Evolutionary conservation across 2,888 invertebrate species (phyloP), one percentile per base, ranked within the genome.

Genomic region (Schizaphis graminum): DNA sequence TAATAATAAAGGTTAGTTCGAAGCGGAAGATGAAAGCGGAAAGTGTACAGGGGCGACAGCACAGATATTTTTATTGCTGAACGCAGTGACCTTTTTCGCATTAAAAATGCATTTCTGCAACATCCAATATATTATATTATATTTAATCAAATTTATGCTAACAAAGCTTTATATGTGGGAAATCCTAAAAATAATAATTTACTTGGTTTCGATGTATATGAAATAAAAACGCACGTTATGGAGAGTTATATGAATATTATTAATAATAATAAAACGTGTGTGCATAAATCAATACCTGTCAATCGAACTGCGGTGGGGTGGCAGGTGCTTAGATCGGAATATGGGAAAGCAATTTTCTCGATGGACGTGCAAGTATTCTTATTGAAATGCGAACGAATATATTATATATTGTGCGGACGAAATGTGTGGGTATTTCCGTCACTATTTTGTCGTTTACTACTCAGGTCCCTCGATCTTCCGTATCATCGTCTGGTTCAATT

Each of bases 61-160:
- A 11, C 85, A 44, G 56, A 57, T 44, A 85, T 57, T 91, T 91
- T 86, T 85, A 57, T 86, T 47, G 24, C n/a, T 47, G 44, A 57
- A 86, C 85, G 21, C 77, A 24, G n/a, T 41, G 91, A 91, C 85
- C 85, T 86, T 86, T 91, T 85, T 57, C 26, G 24, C 57, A 91
- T 91, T 91, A 91, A 85, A 85, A 91, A 91, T 84, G 53, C 56
- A 86, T 85, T 91, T 57, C 24, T n/a, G 57, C 57, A 53, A 84
- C 56, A 57, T 44, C 53, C 91, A 44, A 85, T 85, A 57, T 91
- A 85, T 85, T 91, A 85, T 85, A 85, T 77, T 77, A 77, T 91
- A 49, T 91, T 91, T 84, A 91, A 91, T 91, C 53, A 41, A 35
- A 56, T 84, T 56, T 28, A 56, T 47, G 47, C 47, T 47, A 67